Evolutionary conservation across 2,113 vertebrate genomes (phyloP).

Genomic region (Onychostoma macrolepis): DNA sequence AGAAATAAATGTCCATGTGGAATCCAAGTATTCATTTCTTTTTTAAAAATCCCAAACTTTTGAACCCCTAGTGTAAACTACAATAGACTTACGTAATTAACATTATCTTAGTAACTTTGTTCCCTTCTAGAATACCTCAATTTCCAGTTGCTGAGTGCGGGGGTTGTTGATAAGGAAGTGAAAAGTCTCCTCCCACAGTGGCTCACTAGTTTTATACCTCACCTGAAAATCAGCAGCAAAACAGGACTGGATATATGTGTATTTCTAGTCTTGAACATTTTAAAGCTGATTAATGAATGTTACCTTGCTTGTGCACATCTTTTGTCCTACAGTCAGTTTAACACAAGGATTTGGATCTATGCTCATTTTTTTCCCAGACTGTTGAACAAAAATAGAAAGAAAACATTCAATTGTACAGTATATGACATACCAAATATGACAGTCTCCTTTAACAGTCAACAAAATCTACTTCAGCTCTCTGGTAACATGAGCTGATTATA

Average conservation of each 20-base stretch:
- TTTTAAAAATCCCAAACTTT: not conserved
- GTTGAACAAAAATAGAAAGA: slow-evolving; percentile 13
- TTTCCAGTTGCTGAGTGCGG: slow-evolving; percentile 88
- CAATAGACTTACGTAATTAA: not conserved
- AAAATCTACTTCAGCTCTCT: not conserved
- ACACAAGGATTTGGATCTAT: slow-evolving; percentile 91
- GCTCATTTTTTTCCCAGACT: slow-evolving; percentile 93
- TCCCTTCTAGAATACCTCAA: slow-evolving; percentile 82
- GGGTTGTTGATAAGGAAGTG: slow-evolving; percentile 96
- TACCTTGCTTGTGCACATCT: slow-evolving; percentile 92
- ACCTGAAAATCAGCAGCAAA: slow-evolving; percentile 75
- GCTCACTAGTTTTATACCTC: slow-evolving; percentile 92
- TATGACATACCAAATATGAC: not conserved
- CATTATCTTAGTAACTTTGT: not conserved
- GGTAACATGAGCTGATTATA: not conserved
- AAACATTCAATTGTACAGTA: not conserved
- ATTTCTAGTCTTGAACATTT: not conserved
- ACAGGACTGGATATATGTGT: not conserved
- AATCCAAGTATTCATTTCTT: not conserved
- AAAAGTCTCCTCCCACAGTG: slow-evolving; percentile 95
- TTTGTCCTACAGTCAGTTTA: slow-evolving; percentile 89
- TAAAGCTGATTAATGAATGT: slow-evolving; percentile 53
- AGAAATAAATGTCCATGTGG: not conserved
- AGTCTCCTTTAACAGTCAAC: not conserved
- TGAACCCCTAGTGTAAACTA: not conserved